Evolutionary conservation across 2,113 vertebrate genomes (phyloP).

Genomic region (Emberiza fucata): DNA sequence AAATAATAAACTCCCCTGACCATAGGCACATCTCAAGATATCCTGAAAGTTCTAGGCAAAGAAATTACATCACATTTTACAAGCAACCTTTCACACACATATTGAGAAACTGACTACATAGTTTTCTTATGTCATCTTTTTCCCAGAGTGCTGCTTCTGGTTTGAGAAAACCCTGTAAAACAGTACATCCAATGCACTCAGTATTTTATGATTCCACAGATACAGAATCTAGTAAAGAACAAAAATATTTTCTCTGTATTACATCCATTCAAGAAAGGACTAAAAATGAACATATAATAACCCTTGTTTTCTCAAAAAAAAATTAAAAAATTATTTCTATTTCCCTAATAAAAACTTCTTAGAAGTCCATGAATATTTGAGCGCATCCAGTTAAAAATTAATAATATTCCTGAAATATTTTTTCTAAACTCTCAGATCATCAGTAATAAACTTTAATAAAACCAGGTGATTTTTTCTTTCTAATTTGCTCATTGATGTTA

Average conservation of each 20-base stretch:
- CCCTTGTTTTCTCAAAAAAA: neutral
- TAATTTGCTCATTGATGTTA: neutral
- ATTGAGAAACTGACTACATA: neutral
- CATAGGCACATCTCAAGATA: neutral
- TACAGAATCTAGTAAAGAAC: neutral
- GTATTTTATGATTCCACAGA: neutral
- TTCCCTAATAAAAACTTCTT: neutral
- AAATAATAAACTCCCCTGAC: neutral
- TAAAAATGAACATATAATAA: neutral
- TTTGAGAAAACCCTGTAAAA: neutral
- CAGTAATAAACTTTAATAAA: neutral
- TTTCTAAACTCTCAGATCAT: neutral
- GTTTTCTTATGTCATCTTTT: neutral
- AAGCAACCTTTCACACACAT: neutral
- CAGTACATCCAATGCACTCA: neutral
- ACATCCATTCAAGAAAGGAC: neutral
- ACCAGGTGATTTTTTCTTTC: neutral
- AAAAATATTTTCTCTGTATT: neutral
- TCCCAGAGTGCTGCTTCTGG: neutral
- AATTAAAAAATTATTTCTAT: neutral
- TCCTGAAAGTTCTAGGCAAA: neutral
- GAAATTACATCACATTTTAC: neutral
- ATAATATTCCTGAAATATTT: neutral
- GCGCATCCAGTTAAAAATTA: neutral
- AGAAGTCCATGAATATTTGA: neutral